phyloP scores from a whole-genome alignment of 2,888 invertebrate genomes.

The Blastobasis lacticolella region DNA sequence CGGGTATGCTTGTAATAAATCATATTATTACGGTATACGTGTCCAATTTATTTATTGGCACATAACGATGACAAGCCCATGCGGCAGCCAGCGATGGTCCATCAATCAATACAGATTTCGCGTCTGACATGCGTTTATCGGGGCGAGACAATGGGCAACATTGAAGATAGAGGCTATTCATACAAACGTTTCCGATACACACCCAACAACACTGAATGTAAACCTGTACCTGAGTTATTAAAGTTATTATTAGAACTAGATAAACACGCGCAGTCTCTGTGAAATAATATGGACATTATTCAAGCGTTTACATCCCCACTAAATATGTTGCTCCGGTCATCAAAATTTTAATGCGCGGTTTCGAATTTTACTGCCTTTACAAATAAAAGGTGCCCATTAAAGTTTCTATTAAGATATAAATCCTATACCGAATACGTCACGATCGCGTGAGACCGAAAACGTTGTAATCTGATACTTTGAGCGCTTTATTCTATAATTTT shows the following conservation, averaged over 20 bases:
- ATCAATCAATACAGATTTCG: conserved; percentile 15
- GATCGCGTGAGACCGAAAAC: conserved; percentile 13
- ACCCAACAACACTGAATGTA: too few species aligned
- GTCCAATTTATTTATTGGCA: conserved; percentile 2
- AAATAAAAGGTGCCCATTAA: not conserved
- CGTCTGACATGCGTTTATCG: conserved; percentile 5
- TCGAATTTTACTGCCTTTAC: too few species aligned
- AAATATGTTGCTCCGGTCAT: too few species aligned
- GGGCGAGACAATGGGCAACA: not conserved
- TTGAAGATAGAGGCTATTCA: not conserved
- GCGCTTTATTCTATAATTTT: conserved; percentile 27
- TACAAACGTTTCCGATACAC: too few species aligned
- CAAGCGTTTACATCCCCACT: too few species aligned
- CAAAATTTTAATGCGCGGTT: too few species aligned
- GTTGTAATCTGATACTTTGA: conserved; percentile 15
- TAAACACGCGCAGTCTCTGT: too few species aligned
- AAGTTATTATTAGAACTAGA: too few species aligned
- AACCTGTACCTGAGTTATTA: too few species aligned
- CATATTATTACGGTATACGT: too few species aligned
- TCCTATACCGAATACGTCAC: conserved; percentile 6
- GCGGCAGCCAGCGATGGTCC: conserved; percentile 4
- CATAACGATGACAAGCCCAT: conserved; percentile 3
- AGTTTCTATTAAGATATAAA: not conserved
- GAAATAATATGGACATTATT: too few species aligned
- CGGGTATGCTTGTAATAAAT: too few species aligned